Base-by-base conservation (phyloP, 2,888 invertebrate species). In the Nephrotoma guestfalica region DNA sequence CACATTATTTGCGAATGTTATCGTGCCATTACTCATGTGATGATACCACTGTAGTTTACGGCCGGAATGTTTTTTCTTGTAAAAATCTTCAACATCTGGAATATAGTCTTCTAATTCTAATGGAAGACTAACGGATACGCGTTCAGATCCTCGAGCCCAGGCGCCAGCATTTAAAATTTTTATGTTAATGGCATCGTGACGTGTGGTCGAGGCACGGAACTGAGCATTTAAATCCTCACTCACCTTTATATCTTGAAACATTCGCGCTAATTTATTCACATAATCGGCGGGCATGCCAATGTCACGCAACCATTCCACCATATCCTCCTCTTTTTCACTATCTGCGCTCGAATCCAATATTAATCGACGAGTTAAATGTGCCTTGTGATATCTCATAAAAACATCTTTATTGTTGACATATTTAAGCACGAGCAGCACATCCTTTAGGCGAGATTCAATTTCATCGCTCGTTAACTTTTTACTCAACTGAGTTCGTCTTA, bases 281-380 rank as follows among this genome's bases (percentile, higher is more conserved):
- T 98, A 99, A 92, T 99, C 99, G 0, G 99, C 99, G 3, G 99
- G 99, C 99, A 99, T 99, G 43, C 99, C 99, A 15, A 98, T 98
- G 92, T 99, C 99, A 88, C 98, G 93, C 86, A 97, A 94, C 98
- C 98, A 98, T 90, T 98, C 98, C 0, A 99, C 99, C 97, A 99
- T 99, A 90, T 98, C 98, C 92, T 99, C 99, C 92, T 99, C 99
- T 90, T 99, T 99, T 91, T 99, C 99, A 88, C 98, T 98, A 92
- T 99, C 99, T 0, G 99, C 98, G 90, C 98, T 98, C 18, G 98
- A 98, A 91, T 99, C 99, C 88, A 99, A 93, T 90, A 99, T 99
- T 88, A 99, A 94, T 88, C 98, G 91, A 89, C 99, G 93, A 6
- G 99, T 99, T 88, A 99, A 93, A 92, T 99, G 99, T 85, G 98